Evolutionary conservation across 1,140 invertebrate genomes (phyloP).

Genomic region (Ostrea edulis): DNA sequence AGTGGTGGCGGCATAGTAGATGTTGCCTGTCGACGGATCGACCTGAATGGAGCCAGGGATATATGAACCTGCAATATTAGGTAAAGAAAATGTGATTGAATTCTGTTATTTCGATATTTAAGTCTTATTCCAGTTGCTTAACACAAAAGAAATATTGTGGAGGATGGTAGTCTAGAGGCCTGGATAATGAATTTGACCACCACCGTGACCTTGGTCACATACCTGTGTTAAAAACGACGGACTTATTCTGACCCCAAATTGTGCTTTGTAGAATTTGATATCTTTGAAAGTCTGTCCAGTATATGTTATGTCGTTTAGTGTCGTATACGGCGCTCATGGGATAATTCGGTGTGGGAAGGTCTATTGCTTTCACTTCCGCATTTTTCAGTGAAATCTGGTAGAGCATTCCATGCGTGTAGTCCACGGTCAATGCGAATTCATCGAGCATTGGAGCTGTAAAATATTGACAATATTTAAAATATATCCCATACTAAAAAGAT

Average conservation of each 20-base stretch:
- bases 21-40: conserved; percentile 37
- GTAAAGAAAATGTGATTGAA: neutral
- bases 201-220: no score
- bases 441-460: conserved; percentile 28
- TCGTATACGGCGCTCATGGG: conserved; percentile 15
- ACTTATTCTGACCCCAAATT: conserved; percentile 27
- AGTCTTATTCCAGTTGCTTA: no score
- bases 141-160: no score
- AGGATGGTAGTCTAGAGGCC: no score
- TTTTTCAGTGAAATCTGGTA: conserved; percentile 16
- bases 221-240: conserved; percentile 41
- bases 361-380: conserved; percentile 6
- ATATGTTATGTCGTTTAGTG: conserved; percentile 1
- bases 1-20: conserved; percentile 25
- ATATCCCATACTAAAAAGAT: no score
- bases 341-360: neutral
- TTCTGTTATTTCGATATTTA: no score
- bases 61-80: neutral
- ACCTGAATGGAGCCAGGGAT: neutral
- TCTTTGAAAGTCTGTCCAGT: conserved; percentile 40
- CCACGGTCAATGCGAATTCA: conserved; percentile 2
- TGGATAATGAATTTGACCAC: no score
- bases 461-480: neutral
- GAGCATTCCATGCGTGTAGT: conserved; percentile 34
- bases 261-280: conserved; percentile 32